phyloP scores from a whole-genome alignment of 2,888 invertebrate genomes.

The Zygothrica quintamaculata region DNA sequence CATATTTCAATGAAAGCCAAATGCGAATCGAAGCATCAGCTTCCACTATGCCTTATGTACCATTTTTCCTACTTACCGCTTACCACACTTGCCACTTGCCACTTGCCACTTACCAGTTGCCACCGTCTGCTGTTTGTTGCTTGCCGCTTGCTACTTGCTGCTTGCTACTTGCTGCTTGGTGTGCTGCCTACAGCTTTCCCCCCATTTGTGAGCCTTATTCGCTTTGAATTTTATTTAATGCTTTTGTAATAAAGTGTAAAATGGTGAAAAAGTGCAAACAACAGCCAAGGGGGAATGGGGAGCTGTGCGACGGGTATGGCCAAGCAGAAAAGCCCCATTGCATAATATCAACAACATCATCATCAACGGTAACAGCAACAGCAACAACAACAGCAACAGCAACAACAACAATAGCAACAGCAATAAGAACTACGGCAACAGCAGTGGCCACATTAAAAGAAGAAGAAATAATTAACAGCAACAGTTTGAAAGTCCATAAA shows the following conservation, averaged over 20 bases:
- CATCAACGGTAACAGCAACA: slow-evolving; percentile 51
- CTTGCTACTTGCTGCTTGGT: background rate
- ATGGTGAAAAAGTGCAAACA: slow-evolving; percentile 80
- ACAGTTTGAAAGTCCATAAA: slow-evolving; percentile 80
- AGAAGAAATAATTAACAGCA: slow-evolving; percentile 80
- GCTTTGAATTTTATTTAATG: slow-evolving; percentile 81
- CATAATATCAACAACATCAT: slow-evolving; percentile 77
- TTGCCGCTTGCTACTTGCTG: background rate
- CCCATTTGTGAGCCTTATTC: slow-evolving; percentile 64
- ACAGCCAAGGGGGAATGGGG: slow-evolving; percentile 40
- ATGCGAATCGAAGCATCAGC: slow-evolving; percentile 66
- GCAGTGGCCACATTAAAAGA: slow-evolving; percentile 76
- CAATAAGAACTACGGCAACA: slow-evolving; percentile 50
- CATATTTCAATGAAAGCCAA: slow-evolving; percentile 59
- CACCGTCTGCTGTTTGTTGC: slow-evolving; percentile 10
- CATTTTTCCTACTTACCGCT: background rate
- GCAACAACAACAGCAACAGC: slow-evolving; percentile 35
- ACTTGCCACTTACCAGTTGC: background rate
- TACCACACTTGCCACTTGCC: background rate
- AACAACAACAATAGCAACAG: slow-evolving; percentile 38
- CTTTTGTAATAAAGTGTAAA: slow-evolving; percentile 81
- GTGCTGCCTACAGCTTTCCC: slow-evolving; percentile 15
- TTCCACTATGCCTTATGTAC: slow-evolving; percentile 1
- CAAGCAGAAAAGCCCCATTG: slow-evolving; percentile 51
- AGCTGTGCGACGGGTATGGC: slow-evolving; percentile 1